Conservation (phyloP, 2,797 vertebrate species). For the Rhinophrynus dorsalis region DNA sequence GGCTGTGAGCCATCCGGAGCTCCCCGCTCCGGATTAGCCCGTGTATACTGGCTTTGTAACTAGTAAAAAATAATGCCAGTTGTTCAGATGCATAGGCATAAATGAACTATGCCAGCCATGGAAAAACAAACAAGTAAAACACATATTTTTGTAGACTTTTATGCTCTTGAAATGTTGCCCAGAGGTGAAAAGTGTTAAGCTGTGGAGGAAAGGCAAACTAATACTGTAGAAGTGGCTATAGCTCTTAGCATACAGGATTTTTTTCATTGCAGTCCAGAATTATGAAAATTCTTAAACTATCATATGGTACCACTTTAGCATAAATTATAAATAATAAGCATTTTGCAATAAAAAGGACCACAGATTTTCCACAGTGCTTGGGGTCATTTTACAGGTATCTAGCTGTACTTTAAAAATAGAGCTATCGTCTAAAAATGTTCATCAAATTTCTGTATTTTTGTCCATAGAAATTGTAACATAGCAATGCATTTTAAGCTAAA, state of each 20-base stretch:
- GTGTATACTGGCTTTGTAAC: too few relatives aligned
- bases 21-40: too few relatives aligned
- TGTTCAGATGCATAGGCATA: conserved; percentile 49
- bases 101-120: conserved; percentile 47
- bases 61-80: conserved; percentile 51
- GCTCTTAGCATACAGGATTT: conserved; percentile 8
- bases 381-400: conserved; percentile 15
- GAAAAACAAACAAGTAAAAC: conserved; percentile 57
- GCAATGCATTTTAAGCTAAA: conserved; percentile 29
- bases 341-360: conserved; percentile 1
- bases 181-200: conserved; percentile 60
- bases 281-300: conserved; percentile 10
- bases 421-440: background rate
- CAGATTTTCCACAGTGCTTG: conserved; percentile 12
- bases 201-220: conserved; percentile 62
- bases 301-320: conserved; percentile 8
- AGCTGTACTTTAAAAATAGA: conserved; percentile 7
- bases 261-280: conserved; percentile 14
- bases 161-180: conserved; percentile 59
- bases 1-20: too few relatives aligned
- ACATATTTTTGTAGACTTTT: conserved; percentile 51
- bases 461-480: conserved; percentile 23
- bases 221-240: conserved; percentile 53
- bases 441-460: background rate
- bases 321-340: conserved; percentile 9